A percentile compares a stretch with the other conserved stretches of the same genome.
These are phyloP conservation scores for Dolichoris vasculosae DNA, from an alignment of 1,140 invertebrate species.

Conservation along the genomic window DNA sequence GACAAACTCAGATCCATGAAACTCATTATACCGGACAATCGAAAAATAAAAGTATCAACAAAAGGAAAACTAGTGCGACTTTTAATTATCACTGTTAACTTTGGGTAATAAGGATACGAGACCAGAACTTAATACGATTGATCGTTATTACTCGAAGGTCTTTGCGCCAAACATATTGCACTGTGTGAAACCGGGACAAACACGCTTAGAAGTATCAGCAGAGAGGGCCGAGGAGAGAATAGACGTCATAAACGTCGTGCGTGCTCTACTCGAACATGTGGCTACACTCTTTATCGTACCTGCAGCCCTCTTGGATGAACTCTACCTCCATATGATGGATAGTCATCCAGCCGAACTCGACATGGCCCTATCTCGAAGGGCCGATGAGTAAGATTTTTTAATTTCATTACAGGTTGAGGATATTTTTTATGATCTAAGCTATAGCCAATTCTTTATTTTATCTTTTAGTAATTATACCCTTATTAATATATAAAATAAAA, in stretches of 20 bases:
- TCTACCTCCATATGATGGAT: constrained; percentile 90
- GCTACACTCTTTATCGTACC: constrained; percentile 85
- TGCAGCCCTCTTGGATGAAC: constrained; percentile 87
- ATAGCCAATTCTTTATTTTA: no score
- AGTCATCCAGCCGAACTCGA: constrained; percentile 86
- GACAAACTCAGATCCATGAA: no score
- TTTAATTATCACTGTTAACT: background rate
- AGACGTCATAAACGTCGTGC: constrained; percentile 92
- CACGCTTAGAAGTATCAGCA: constrained; percentile 78
- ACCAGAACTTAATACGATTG: background rate
- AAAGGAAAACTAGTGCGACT: no score
- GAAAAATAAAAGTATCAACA: no score
- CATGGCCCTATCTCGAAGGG: constrained; percentile 74
- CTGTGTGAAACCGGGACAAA: constrained; percentile 79
- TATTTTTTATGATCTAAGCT: no score
- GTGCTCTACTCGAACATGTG: constrained; percentile 87
- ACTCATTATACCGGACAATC: no score
- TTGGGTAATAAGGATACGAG: background rate
- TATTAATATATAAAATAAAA: no score
- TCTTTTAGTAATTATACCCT: no score
- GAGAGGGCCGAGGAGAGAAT: constrained; percentile 86
- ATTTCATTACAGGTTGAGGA: constrained; percentile 25
- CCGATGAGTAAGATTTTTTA: constrained; percentile 77
- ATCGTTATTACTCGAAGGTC: constrained; percentile 70
- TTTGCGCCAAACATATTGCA: constrained; percentile 96